phyloP scores from a whole-genome alignment of 2,797 vertebrate genomes.

The Myoxocephalus aenaeus region DNA sequence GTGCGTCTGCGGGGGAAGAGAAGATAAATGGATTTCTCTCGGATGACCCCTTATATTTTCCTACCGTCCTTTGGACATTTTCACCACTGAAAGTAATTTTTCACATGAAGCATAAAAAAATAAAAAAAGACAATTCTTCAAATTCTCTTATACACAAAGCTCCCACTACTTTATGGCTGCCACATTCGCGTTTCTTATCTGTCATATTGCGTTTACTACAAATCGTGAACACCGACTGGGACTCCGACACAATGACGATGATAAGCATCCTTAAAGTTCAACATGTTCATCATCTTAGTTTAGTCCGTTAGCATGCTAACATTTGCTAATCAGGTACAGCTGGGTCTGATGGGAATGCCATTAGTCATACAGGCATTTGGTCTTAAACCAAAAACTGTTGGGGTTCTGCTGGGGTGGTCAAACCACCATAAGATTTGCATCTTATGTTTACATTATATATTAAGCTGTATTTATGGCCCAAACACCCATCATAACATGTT shows the following conservation, averaged over 20 bases:
- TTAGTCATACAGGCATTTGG: neutral
- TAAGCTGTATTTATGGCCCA: too few relatives aligned
- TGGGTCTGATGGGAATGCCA: neutral
- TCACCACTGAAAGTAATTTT: neutral
- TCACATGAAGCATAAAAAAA: neutral
- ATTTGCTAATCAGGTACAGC: neutral
- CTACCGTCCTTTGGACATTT: neutral
- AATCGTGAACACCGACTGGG: neutral
- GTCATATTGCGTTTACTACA: neutral
- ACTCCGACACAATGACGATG: neutral
- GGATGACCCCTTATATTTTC: constrained; percentile 6
- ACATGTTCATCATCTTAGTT: neutral
- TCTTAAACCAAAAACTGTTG: too few relatives aligned
- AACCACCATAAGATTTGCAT: neutral
- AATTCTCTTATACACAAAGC: neutral
- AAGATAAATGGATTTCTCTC: constrained; percentile 5
- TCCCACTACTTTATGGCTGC: neutral
- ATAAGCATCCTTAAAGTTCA: neutral
- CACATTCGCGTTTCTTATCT: neutral
- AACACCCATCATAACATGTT: too few relatives aligned
- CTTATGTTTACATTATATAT: neutral
- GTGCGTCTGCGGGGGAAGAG: neutral
- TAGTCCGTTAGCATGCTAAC: neutral
- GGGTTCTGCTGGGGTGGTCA: too few relatives aligned
- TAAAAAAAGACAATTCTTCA: neutral